Base-by-base conservation (phyloP, 2,888 invertebrate species). In the Congeria kusceri region DNA sequence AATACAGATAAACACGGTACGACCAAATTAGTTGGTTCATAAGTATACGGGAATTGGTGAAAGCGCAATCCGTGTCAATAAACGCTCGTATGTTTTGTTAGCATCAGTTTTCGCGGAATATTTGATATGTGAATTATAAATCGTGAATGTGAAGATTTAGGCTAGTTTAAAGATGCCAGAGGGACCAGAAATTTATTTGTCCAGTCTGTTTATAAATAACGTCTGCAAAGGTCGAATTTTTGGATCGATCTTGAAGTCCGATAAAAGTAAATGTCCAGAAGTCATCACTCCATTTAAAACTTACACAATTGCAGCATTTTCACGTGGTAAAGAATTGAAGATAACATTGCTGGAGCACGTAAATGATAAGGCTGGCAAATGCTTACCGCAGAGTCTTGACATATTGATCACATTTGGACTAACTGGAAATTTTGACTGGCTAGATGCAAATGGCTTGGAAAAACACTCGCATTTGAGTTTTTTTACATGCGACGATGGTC, bases 391-490 rank as follows among this genome's bases (percentile, higher is more conserved):
- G n/a, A 69, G 63, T 65, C 61, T 88, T 1, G 80, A 87, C 53
- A 88, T 93, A 18, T 27, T 91, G 15, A 90, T 93, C 66, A 89
- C 91, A 2, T 93, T 93, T 86, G 93, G 93, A 1, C 92, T 93
- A 91, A 91, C 93, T 5, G 93, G 93, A 7, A 89, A 88, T 56
- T 93, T 93, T 83, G 86, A 90, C 32, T 92, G 92, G 66, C 88
- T 87, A 9, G 53, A 85, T 7, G 86, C 86, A 4, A 61, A 70
- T 23, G 87, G 90, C 20, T 69, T 91, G 32, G 88, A 88, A 29
- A 93, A 93, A 70, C 93, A 93, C 86, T 89, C 93, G 0, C 93
- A 93, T 83, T 63, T 93, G 58, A 90, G 90, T 47, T 93, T 91
- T 80, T 90, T 86, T 68, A 87, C 89, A 0, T 49, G 56, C 18